A percentile compares a stretch with the other conserved stretches of the same genome.
Evolutionary conservation across 1,140 invertebrate genomes (phyloP).

Genomic region (Drosophila subobscura): DNA sequence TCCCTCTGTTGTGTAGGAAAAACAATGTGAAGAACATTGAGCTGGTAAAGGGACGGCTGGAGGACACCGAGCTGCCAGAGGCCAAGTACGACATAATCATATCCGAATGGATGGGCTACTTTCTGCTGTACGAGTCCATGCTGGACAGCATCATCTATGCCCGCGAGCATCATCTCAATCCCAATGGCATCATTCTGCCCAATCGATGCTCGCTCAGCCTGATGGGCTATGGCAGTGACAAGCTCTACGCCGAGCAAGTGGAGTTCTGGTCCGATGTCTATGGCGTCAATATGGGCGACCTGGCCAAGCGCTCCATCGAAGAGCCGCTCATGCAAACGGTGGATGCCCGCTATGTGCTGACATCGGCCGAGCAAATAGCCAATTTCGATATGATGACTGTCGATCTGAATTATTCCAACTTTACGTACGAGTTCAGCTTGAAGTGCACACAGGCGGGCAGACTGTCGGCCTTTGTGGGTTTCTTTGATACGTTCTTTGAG

Average conservation of each 20-base stretch:
- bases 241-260: constrained; percentile 89
- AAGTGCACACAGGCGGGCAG: constrained; percentile 88
- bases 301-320: constrained; percentile 93
- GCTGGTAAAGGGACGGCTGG: constrained; percentile 92
- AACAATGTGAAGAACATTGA: constrained; percentile 88
- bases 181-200: constrained; percentile 90
- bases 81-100: constrained; percentile 97
- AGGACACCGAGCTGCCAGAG: constrained; percentile 91
- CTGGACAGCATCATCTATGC: constrained; percentile 96
- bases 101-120: constrained; percentile 99
- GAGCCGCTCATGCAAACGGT: constrained; percentile 96
- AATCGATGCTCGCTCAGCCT: constrained; percentile 95
- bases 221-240: constrained; percentile 93
- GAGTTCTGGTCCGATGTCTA: constrained; percentile 98
- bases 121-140: constrained; percentile 99
- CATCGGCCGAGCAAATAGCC: constrained; percentile 87
- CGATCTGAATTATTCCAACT: constrained; percentile 91
- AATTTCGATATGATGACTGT: constrained; percentile 93
- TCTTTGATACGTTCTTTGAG: constrained; percentile 96
- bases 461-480: constrained; percentile 95
- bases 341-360: constrained; percentile 90
- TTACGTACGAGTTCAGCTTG: constrained; percentile 91
- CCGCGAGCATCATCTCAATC: constrained; percentile 93
- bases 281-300: constrained; percentile 97
- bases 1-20: constrained; percentile 83